These are phyloP conservation scores for Dallia pectoralis DNA, from an alignment of 2,797 vertebrate genomes.

Conservation along the genomic window DNA sequence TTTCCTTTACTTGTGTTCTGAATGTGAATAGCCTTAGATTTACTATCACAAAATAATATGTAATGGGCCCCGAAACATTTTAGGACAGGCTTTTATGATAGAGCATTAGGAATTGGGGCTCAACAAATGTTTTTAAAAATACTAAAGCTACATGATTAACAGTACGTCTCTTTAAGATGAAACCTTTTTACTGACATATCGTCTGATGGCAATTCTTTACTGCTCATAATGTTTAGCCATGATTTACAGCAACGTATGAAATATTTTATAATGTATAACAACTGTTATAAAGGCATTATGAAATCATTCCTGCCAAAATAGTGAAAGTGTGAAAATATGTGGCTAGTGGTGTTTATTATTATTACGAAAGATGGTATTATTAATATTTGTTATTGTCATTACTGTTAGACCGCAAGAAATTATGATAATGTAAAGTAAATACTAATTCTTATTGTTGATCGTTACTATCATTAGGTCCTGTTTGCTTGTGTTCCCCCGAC, in stretches of 20 bases:
- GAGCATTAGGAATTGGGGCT: neutral
- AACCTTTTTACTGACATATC: neutral
- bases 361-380: neutral
- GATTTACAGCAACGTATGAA: neutral
- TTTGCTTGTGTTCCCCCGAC: conserved; percentile 97
- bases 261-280: neutral
- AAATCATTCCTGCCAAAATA: neutral
- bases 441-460: too few relatives aligned
- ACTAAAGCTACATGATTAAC: too few relatives aligned
- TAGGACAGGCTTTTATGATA: neutral
- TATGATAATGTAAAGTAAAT: too few relatives aligned
- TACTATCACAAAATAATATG: too few relatives aligned
- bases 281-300: neutral
- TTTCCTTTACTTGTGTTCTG: too few relatives aligned
- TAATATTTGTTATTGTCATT: too few relatives aligned
- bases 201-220: neutral
- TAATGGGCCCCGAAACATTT: too few relatives aligned
- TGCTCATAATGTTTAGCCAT: neutral
- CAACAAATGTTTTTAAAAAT: too few relatives aligned
- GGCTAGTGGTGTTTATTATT: neutral
- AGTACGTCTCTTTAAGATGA: neutral
- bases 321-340: neutral
- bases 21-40: too few relatives aligned
- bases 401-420: too few relatives aligned
- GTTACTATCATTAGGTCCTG: conserved; percentile 69